Conservation (phyloP, 2,888 invertebrate genomes). For the Thecophora atra region DNA sequence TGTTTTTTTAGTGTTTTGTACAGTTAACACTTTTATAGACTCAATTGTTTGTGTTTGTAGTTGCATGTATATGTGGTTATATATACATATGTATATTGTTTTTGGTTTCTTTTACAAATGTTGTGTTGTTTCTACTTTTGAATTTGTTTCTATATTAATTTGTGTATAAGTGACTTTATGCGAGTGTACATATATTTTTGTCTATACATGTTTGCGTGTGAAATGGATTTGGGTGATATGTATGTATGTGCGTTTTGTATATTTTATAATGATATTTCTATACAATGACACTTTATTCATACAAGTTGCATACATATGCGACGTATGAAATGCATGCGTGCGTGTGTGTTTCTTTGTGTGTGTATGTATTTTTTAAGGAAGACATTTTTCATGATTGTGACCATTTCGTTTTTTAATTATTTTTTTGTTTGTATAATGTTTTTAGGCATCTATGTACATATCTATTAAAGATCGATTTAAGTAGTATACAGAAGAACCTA, state of each 20-base stretch:
- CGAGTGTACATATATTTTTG: not conserved
- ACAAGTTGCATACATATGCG: too few species aligned
- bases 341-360: not conserved
- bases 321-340: too few species aligned
- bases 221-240: too few species aligned
- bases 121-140: not conserved
- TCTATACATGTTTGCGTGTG: not conserved
- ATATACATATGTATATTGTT: not conserved
- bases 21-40: not conserved
- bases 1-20: slow-evolving; percentile 44
- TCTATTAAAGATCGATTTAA: slow-evolving; percentile 8
- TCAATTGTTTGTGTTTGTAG: not conserved
- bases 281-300: not conserved
- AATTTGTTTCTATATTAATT: not conserved
- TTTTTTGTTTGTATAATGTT: slow-evolving; percentile 29
- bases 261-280: not conserved
- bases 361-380: slow-evolving; percentile 48
- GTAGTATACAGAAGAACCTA: slow-evolving; percentile 12
- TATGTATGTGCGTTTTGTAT: not conserved
- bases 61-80: slow-evolving; percentile 6
- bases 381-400: slow-evolving; percentile 61
- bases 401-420: too few species aligned
- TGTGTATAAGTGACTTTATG: not conserved
- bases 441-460: not conserved
- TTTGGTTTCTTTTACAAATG: slow-evolving; percentile 21